Conservation (phyloP, 2,888 invertebrate genomes). For the Laspeyria flexula region DNA sequence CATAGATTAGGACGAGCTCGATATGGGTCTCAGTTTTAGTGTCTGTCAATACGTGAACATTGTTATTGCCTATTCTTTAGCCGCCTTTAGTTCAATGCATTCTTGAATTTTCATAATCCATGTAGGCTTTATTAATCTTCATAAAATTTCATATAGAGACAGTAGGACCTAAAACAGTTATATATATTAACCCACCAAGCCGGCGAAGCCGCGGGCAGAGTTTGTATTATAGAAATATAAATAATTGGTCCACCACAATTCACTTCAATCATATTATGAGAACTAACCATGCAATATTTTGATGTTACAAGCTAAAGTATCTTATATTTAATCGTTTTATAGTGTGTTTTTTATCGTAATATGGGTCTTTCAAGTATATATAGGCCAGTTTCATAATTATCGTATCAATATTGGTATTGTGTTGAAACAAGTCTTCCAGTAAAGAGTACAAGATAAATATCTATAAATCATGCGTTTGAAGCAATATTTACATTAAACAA, state of each 20-base stretch:
- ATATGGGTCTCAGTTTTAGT: constrained; percentile 61
- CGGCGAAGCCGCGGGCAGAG: too few relatives aligned
- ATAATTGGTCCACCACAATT: too few relatives aligned
- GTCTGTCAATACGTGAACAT: constrained; percentile 44
- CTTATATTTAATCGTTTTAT: too few relatives aligned
- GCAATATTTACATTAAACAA: constrained; percentile 69
- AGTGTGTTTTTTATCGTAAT: constrained; percentile 9
- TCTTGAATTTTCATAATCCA: too few relatives aligned
- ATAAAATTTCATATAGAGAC: too few relatives aligned
- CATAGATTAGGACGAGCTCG: constrained; percentile 57
- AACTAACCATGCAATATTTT: too few relatives aligned
- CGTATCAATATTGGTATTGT: constrained; percentile 35
- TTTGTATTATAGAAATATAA: too few relatives aligned
- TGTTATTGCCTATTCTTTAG: constrained; percentile 6
- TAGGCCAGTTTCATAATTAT: constrained; percentile 29
- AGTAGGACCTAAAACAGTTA: too few relatives aligned
- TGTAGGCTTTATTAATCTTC: too few relatives aligned
- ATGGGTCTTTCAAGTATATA: constrained; percentile 11
- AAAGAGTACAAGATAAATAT: constrained; percentile 68
- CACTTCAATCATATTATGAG: too few relatives aligned
- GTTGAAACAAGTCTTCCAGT: constrained; percentile 52
- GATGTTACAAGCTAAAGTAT: too few relatives aligned
- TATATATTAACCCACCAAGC: too few relatives aligned
- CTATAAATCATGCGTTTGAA: constrained; percentile 68
- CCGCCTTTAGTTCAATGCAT: not conserved